phyloP scores from a whole-genome alignment of 2,797 vertebrate species.

The Caiman crocodilus region DNA sequence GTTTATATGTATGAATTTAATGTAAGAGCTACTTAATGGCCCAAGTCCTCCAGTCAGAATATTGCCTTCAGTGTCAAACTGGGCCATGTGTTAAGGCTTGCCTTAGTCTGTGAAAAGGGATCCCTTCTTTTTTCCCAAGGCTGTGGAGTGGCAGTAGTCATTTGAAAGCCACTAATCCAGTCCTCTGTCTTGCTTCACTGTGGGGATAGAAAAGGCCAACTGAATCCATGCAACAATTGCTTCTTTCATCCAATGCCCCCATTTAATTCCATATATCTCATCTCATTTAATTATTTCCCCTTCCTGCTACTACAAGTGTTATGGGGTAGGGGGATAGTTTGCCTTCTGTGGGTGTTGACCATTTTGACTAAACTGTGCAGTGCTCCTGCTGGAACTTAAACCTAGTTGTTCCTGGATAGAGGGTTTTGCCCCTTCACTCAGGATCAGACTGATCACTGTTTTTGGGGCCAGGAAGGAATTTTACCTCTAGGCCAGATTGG shows the following conservation, averaged over 20 bases:
- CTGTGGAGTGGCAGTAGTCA: background rate
- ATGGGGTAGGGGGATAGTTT: too few relatives aligned
- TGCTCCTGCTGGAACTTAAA: too few relatives aligned
- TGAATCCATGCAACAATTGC: background rate
- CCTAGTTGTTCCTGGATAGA: too few relatives aligned
- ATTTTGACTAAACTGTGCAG: background rate
- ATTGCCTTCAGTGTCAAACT: background rate
- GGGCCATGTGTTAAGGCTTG: background rate
- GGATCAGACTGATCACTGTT: too few relatives aligned
- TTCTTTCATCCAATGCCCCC: background rate
- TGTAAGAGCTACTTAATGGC: background rate
- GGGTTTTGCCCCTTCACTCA: too few relatives aligned
- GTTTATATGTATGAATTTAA: background rate
- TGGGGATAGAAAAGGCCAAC: accelerated
- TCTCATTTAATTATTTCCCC: too few relatives aligned
- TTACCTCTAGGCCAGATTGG: too few relatives aligned
- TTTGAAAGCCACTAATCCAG: background rate
- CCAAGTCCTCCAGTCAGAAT: background rate
- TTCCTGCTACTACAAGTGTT: too few relatives aligned
- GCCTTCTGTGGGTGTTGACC: too few relatives aligned
- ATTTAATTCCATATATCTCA: background rate
- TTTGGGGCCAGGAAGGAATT: too few relatives aligned
- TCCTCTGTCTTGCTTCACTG: background rate
- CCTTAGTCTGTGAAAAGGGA: background rate
- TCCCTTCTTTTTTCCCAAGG: background rate